phyloP scores from a whole-genome alignment of 1,140 invertebrate genomes.

The Psix sp. region DNA sequence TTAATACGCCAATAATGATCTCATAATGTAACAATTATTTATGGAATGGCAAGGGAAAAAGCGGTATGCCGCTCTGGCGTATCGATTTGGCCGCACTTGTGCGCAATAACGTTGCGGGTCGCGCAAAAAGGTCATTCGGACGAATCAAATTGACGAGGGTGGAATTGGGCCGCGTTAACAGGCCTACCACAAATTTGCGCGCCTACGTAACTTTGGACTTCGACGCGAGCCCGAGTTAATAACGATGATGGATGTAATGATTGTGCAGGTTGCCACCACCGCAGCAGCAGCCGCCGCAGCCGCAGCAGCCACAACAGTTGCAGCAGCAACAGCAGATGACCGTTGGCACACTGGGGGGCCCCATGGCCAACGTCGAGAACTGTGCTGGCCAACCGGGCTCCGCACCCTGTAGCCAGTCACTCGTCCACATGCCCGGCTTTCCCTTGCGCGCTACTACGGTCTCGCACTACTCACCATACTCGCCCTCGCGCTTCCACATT shows the following conservation, averaged over 20 bases:
- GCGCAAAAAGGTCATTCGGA: neutral
- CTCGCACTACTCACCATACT: slow-evolving; percentile 88
- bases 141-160: neutral
- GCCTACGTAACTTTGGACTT: slow-evolving; percentile 12
- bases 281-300: slow-evolving; percentile 46
- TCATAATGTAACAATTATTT: slow-evolving; percentile 12
- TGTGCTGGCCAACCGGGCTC: slow-evolving; percentile 73
- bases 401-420: slow-evolving; percentile 76
- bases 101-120: neutral
- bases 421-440: slow-evolving; percentile 87
- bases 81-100: slow-evolving; percentile 1
- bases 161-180: slow-evolving; percentile 13
- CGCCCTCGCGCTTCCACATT: slow-evolving; percentile 94
- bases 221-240: slow-evolving; percentile 39
- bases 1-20: slow-evolving; percentile 13
- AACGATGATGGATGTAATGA: slow-evolving; percentile 46
- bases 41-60: neutral
- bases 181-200: slow-evolving; percentile 29
- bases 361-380: slow-evolving; percentile 68
- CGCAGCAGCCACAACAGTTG: slow-evolving; percentile 27
- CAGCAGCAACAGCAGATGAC: slow-evolving; percentile 75
- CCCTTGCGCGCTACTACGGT: slow-evolving; percentile 84
- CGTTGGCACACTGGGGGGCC: slow-evolving; percentile 69
- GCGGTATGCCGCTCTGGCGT: neutral
- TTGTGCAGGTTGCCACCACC: slow-evolving; percentile 76